Base-by-base conservation (phyloP, 2,797 vertebrate species). In the Lepus townsendii region DNA sequence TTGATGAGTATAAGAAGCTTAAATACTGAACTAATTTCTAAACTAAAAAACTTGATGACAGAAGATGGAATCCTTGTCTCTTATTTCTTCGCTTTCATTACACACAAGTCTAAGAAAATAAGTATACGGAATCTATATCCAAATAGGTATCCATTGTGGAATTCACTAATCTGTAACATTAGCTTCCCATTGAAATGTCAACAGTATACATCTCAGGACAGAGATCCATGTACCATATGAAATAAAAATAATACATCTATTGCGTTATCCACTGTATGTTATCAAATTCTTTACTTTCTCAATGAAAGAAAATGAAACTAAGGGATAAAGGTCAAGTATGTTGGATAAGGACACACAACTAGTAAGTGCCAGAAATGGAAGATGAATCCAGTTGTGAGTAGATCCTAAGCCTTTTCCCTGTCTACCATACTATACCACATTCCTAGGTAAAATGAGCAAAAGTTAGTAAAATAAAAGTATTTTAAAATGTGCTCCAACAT, bases 31-130 rank as follows among this genome's bases (percentile, higher is more conserved):
- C 4, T 93, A 38, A 7, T 52, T 86, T 94, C 26, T 91, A 72
- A 76, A 73, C 87, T 82, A 83, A 14, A 72, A 93, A 91, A 93
- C 9, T 11, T 71, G 16, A 30, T 62, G 32, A 71, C 35, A 63
- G 5, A n/a, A 42, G 10, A 83, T 82, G 16, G 5, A 35, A 75
- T 2, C 22, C 19, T 47, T 72, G 32, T 24, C 42, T 79, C 27
- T 38, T 86, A 47, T 35, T 24, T 93, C 66, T 79, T 20, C 38
- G 5, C 13, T 72, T 87, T 38, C 38, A 38, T 38, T 80, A 63
- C 63, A 17, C 22, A 30, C 16, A 38, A 38, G 17, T 7, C 26
- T 47, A 60, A 54, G 78, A 7, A 52, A 69, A 22, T 30, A 80
- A 77, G 9, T 38, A 32, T 3, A 7, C 4, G 60, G 5, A 4